Evolutionary conservation across 2,797 vertebrate genomes (phyloP).

Genomic region (Notamacropus eugenii): DNA sequence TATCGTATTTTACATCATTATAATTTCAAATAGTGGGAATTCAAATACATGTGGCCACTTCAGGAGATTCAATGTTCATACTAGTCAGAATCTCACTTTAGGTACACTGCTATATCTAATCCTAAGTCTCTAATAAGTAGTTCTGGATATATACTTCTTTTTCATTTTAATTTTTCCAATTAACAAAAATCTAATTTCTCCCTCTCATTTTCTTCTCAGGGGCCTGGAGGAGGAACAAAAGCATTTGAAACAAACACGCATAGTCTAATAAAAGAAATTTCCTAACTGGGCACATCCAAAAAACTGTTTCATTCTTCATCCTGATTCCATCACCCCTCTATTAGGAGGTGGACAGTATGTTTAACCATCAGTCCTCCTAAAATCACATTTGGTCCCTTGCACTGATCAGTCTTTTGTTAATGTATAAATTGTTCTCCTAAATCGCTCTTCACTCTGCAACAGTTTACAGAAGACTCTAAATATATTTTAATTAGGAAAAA

Average conservation of each 20-base stretch:
- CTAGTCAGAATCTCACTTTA: neutral
- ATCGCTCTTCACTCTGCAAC: neutral
- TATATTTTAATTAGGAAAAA: slow-evolving; percentile 43
- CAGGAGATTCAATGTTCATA: neutral
- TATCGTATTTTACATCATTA: neutral
- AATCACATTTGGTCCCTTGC: neutral
- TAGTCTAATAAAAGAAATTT: neutral
- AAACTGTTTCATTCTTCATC: neutral
- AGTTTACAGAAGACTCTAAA: neutral
- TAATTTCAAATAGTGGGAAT: neutral
- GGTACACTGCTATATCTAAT: slow-evolving; percentile 1
- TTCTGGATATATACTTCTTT: slow-evolving; percentile 11
- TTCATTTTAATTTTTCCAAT: neutral
- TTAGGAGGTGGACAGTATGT: neutral
- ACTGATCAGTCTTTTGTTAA: neutral
- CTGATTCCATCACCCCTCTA: neutral
- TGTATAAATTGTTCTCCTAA: neutral
- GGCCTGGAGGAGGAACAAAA: neutral
- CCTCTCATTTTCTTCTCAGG: neutral
- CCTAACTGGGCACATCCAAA: neutral
- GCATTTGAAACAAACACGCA: neutral
- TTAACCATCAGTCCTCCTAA: neutral
- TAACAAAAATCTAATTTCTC: neutral
- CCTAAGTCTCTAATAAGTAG: slow-evolving; percentile 18
- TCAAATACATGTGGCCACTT: neutral